These are phyloP conservation scores for Oryzias woworae DNA, from an alignment of 2,113 vertebrate genomes.

Conservation along the genomic window DNA sequence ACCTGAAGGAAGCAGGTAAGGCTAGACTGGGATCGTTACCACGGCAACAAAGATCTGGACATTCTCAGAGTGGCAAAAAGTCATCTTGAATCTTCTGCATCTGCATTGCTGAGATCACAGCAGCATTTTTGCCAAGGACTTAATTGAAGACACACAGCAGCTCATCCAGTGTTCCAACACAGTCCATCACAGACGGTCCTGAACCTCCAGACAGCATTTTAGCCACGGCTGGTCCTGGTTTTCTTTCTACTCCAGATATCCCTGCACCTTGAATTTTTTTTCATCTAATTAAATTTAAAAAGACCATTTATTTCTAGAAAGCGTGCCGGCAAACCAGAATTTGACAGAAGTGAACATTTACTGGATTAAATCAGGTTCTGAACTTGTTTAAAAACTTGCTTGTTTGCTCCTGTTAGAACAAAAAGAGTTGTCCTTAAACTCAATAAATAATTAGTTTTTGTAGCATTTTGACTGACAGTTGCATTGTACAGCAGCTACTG, in stretches of 20 bases:
- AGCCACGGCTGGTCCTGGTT: neutral
- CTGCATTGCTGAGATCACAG: constrained; percentile 17
- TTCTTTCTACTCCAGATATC: neutral
- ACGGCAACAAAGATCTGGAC: neutral
- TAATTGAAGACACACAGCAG: constrained; percentile 69
- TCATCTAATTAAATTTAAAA: constrained; percentile 14
- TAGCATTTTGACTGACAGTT: no score
- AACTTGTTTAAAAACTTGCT: no score
- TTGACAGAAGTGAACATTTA: neutral
- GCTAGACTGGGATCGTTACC: neutral
- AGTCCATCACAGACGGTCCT: constrained; percentile 43
- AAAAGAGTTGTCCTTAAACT: no score
- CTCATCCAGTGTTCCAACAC: constrained; percentile 42
- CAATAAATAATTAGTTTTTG: no score
- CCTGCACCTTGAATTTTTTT: neutral
- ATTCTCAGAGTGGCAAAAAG: neutral
- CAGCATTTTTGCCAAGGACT: constrained; percentile 34
- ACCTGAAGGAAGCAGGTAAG: neutral
- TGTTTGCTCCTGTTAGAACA: no score
- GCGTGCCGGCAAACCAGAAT: neutral
- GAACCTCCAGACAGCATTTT: constrained; percentile 10
- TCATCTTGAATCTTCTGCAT: constrained; percentile 18
- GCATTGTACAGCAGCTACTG: no score
- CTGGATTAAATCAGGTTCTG: no score
- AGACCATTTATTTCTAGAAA: constrained; percentile 2